These are phyloP conservation scores for Aricia agestis DNA, from an alignment of 1,140 invertebrate genomes.

Conservation along the genomic window DNA sequence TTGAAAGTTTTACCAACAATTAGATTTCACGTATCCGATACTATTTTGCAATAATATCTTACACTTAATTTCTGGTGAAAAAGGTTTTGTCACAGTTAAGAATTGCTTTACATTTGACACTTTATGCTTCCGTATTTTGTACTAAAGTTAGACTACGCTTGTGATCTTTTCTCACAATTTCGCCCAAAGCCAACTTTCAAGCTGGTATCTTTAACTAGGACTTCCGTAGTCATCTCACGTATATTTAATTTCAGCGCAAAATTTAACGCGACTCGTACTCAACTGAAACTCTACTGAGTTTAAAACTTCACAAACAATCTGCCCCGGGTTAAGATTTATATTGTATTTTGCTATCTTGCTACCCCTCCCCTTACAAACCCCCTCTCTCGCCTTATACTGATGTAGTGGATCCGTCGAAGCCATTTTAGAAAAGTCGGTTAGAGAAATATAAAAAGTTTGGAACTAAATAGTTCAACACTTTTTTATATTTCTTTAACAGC, in stretches of 20 bases:
- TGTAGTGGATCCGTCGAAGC: background rate
- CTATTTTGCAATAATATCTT: too few relatives aligned
- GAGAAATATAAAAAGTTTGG: too few relatives aligned
- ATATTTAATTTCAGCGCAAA: conserved; percentile 5
- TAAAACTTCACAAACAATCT: conserved; percentile 8
- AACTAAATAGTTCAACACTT: too few relatives aligned
- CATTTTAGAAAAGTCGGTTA: background rate
- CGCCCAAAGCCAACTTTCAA: background rate
- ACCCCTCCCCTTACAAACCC: background rate
- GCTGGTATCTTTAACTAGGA: too few relatives aligned
- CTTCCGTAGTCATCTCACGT: background rate
- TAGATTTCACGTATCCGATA: too few relatives aligned
- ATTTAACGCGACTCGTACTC: conserved; percentile 1
- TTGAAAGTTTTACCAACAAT: too few relatives aligned
- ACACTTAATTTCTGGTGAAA: too few relatives aligned
- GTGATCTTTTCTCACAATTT: background rate
- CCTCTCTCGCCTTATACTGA: background rate
- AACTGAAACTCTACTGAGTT: background rate
- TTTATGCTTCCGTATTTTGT: background rate
- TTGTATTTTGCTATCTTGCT: conserved; percentile 7
- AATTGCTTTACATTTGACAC: background rate
- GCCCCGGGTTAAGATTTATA: conserved; percentile 7
- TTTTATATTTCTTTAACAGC: too few relatives aligned
- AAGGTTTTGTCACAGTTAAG: background rate
- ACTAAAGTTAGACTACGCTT: too few relatives aligned